Conservation (phyloP, 2,113 vertebrate genomes). For the Actinemys pallida region DNA sequence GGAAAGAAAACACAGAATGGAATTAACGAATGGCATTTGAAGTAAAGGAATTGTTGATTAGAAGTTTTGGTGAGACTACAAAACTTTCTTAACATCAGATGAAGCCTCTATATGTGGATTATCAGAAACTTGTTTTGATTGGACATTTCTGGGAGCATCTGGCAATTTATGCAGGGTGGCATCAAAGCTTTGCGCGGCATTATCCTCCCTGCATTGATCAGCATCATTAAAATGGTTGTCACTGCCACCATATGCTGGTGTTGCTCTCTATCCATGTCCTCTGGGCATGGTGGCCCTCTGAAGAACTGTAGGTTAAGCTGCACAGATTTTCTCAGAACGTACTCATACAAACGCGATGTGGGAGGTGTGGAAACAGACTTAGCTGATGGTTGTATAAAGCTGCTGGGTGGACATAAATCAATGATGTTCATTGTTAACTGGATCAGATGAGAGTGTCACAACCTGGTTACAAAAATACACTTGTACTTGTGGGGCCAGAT, state of each 20-base stretch:
- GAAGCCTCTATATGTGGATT: fast-evolving
- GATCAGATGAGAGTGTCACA: not conserved
- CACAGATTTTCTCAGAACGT: fast-evolving
- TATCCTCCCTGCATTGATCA: not conserved
- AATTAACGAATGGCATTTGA: not conserved
- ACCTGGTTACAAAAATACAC: not conserved
- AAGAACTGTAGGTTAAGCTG: not conserved
- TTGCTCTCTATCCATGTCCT: not conserved
- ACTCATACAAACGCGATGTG: not conserved
- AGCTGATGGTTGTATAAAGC: not conserved
- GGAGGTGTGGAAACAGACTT: not conserved
- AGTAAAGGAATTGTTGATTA: not conserved
- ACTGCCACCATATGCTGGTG: not conserved
- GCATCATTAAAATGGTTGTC: not conserved
- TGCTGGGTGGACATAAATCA: not conserved
- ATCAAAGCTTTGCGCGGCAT: fast-evolving
- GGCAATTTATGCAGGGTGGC: not conserved
- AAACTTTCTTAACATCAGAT: not conserved
- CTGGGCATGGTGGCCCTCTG: not conserved
- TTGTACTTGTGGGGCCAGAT: not conserved
- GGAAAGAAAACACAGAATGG: not conserved
- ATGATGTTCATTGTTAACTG: not conserved
- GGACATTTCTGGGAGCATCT: fast-evolving
- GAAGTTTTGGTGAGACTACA: not conserved
- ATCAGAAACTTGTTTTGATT: not conserved